Evolutionary conservation across 1,140 invertebrate species (phyloP).

Genomic region (Gyrodactylus salaris): DNA sequence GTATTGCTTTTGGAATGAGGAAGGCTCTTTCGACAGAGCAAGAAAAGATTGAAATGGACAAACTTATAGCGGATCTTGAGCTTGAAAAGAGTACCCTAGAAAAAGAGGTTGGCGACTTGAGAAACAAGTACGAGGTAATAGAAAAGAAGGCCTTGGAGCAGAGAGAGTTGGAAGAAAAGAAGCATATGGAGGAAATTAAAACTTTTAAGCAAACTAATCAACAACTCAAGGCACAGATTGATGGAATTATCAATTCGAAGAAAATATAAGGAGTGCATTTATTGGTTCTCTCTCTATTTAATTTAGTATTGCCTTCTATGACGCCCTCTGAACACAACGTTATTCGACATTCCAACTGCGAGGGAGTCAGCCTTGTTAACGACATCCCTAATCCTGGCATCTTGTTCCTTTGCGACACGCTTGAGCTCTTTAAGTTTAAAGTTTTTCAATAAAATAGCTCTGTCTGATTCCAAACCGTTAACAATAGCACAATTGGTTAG

Average conservation of each 20-base stretch:
- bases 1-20: constrained; percentile 77
- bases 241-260: neutral
- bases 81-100: constrained; percentile 37
- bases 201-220: constrained; percentile 65
- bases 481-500: neutral
- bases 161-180: constrained; percentile 47
- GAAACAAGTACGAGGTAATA: constrained; percentile 43
- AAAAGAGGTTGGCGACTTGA: constrained; percentile 39
- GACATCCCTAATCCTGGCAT: neutral
- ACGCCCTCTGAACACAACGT: neutral
- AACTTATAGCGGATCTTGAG: constrained; percentile 28
- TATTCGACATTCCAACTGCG: neutral
- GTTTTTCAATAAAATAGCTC: neutral
- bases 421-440: neutral
- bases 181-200: constrained; percentile 52
- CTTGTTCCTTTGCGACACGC: neutral
- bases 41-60: constrained; percentile 34
- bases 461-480: neutral
- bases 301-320: neutral
- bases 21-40: constrained; percentile 52
- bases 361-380: neutral
- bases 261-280: neutral
- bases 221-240: constrained; percentile 37
- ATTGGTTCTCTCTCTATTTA: neutral
- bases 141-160: constrained; percentile 49